phyloP scores from a whole-genome alignment of 2,113 vertebrate genomes.

The Cyprinus carpio region DNA sequence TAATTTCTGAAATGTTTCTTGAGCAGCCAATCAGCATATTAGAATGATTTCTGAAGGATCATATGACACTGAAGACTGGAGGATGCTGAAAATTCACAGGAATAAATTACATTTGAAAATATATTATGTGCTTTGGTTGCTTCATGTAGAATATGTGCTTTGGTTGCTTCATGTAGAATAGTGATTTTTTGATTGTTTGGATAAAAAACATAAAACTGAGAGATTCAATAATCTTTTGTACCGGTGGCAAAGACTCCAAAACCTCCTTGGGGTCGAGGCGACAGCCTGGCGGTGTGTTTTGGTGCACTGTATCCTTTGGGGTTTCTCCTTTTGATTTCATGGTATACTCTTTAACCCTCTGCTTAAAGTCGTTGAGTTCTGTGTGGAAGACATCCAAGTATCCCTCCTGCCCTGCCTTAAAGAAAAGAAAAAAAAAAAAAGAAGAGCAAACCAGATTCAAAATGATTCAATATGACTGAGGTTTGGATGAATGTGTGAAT shows the following conservation, averaged over 20 bases:
- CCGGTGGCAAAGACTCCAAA: slow-evolving; percentile 79
- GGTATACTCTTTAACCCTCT: slow-evolving; percentile 83
- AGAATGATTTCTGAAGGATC: background rate
- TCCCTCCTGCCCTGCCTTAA: slow-evolving; percentile 86
- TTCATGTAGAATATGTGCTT: no score
- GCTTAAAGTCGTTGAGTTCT: slow-evolving; percentile 92
- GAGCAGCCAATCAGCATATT: background rate
- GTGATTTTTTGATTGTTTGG: no score
- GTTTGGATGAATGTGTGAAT: background rate
- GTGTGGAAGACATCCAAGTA: slow-evolving; percentile 93
- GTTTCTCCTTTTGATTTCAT: slow-evolving; percentile 69
- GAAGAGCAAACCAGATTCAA: background rate
- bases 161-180: no score
- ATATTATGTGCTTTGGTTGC: background rate
- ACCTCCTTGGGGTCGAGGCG: slow-evolving; percentile 78
- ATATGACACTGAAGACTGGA: background rate
- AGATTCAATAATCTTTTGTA: slow-evolving; percentile 62
- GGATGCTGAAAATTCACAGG: background rate
- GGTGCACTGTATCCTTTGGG: slow-evolving; percentile 68
- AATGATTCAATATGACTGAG: background rate
- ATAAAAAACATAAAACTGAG: background rate
- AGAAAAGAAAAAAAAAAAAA: slow-evolving; percentile 25
- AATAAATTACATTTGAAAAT: background rate
- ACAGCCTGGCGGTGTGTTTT: slow-evolving; percentile 67
- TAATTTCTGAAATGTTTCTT: background rate